Base-by-base conservation (phyloP, 1,140 invertebrate species). In the Antheraea pernyi region DNA sequence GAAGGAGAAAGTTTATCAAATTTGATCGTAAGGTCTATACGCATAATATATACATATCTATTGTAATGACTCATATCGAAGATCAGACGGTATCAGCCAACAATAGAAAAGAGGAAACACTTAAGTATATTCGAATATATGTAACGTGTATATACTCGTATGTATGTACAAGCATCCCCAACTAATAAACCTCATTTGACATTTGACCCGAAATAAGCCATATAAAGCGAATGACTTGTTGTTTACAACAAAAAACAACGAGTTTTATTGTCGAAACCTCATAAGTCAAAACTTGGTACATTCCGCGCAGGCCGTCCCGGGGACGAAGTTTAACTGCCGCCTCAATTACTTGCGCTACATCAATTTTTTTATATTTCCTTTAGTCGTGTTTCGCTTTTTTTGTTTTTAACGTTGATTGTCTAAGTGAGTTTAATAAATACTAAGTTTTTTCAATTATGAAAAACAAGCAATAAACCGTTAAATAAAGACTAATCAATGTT, bases 321-420 rank as follows among this genome's bases (percentile, higher is more conserved):
- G 46, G 46, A 53, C 46, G 9, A 65, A 65, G 37, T 65, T 65
- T 18, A 65, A 16, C 46, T 53, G 16, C 46, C 42, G 64, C n/a
- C 39, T 22, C 64, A 19, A 65, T 65, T 65, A 65, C 37, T 65
- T 19, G n/a, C 39, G 64, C 30, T 65, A 65, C 64, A 65, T 65
- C 19, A 22, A 65, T 46, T 48, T 65, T 53, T 53, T 65, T 65
- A 46, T 48, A 19, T 65, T 53, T 11, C n/a, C 30, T 30, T 36
- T 37, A 22, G 16, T 36, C 63, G n/a, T 22, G 64, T 65, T 65
- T 18, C 42, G 7, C 10, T 65, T 65, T 65, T 65, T 42, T 65
- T 48, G 46, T 53, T 53, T 53, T 53, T 53, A 13, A 16, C 46
- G 46, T 13, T 53, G 13, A 13, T 53, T 5, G 1, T 6, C 46